Base-by-base conservation (phyloP, 2,888 invertebrate species). In the Macropis europaea region DNA sequence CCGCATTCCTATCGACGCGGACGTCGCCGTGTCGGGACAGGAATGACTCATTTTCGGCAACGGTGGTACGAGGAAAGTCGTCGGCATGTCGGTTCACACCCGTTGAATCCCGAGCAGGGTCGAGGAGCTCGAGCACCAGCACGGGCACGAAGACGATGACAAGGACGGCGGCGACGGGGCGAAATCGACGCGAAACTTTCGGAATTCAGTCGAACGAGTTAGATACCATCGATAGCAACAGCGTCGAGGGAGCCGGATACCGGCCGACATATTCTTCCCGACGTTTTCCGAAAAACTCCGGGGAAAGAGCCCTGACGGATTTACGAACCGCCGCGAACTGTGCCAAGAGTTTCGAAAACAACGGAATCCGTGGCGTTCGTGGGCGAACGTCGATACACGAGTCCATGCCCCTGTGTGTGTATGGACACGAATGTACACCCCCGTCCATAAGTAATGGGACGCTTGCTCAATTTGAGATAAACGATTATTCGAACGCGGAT, bases 301-400 rank as follows among this genome's bases (percentile, higher is more conserved):
- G 17, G 59, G n/a, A 28, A 45, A 40, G 50, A 34, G 34, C 34
- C 28, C 42, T 76, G 79, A 83, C 77, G 74, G 73, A 79, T 83
- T 83, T 83, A 78, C 82, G 81, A 73, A 67, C 42, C 70, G 7
- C 54, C 43, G 3, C 6, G 48, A 67, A 69, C 22, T 54, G 13
- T 50, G 42, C 42, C 54, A 59, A 19, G 73, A 74, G 73, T 66
- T 77, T 68, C 26, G 70, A 79, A 81, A 82, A 83, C 82, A 83
- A 80, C 67, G 64, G 48, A 5, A 38, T 43, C 7, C 52, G n/a
- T 9, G 7, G 43, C 30, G 30, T 11, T 22, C 4, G 40, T 48
- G n/a, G 6, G 9, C 42, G 19, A 28, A 13, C 32, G 13, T 17
- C 42, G 47, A 43, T 56, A 47, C 36, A 64, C 54, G 13, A n/a